Evolutionary conservation across 2,797 vertebrate genomes (phyloP).

Genomic region (Catamblyrhynchus diadema): DNA sequence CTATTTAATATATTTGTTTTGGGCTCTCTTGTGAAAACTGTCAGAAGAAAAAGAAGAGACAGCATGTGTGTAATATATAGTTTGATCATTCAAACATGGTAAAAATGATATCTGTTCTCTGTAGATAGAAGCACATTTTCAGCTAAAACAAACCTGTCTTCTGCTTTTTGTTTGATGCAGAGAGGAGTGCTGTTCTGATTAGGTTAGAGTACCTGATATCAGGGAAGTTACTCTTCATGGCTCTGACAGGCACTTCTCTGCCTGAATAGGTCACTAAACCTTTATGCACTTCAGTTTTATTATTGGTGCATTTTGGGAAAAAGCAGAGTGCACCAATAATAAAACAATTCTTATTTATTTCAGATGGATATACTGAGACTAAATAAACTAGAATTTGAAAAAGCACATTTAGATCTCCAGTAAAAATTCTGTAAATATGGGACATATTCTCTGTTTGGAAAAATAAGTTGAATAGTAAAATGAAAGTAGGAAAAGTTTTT

Average conservation of each 20-base stretch:
- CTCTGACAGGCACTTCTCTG: background rate
- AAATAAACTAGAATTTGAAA: background rate
- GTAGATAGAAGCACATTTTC: background rate
- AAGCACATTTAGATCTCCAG: background rate
- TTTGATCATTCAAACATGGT: background rate
- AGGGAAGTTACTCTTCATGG: background rate
- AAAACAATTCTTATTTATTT: background rate
- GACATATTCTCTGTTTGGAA: background rate
- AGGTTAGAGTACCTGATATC: background rate
- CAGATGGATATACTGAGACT: background rate
- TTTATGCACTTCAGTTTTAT: background rate
- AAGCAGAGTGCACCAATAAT: no score
- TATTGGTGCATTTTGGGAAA: no score
- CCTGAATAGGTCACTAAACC: background rate
- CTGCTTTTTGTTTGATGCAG: constrained; percentile 2
- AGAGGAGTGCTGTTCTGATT: background rate
- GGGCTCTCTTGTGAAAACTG: constrained; percentile 16
- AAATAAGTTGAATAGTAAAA: background rate
- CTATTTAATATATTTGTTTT: constrained; percentile 36
- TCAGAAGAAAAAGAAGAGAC: constrained; percentile 8
- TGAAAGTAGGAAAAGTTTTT: background rate
- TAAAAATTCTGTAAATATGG: background rate
- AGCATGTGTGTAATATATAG: background rate
- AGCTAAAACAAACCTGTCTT: constrained; percentile 29
- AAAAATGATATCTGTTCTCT: background rate